Percentiles rank a stretch among this genome's conserved stretches.
Evolutionary conservation across 1,140 invertebrate species (phyloP).

Genomic region (Polypedilum pembai): DNA sequence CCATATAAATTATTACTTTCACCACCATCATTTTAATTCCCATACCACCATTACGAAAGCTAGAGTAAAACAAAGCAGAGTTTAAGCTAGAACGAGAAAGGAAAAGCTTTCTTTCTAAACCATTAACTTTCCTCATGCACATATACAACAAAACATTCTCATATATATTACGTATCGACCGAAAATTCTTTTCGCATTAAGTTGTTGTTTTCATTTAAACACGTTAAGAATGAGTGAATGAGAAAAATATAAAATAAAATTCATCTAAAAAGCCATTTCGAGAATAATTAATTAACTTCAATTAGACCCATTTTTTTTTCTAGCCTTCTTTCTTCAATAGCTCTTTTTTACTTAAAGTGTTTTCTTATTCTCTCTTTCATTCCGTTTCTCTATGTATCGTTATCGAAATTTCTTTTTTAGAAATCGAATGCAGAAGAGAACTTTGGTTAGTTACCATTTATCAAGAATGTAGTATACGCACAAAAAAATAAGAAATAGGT

Average conservation of each 20-base stretch:
- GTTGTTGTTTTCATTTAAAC: no score
- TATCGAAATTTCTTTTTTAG: background rate
- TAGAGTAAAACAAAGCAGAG: no score
- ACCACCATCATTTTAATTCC: no score
- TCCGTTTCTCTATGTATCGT: background rate
- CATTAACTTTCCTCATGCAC: no score
- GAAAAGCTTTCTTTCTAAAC: no score
- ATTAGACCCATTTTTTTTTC: conserved; percentile 5
- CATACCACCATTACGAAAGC: no score
- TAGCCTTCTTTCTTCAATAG: background rate
- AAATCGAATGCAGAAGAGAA: background rate
- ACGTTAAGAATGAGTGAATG: background rate
- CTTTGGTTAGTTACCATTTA: background rate
- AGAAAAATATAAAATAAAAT: background rate
- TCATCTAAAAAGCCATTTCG: conserved; percentile 11
- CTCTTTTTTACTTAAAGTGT: conserved; percentile 4
- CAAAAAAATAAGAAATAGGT: background rate
- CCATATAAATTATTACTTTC: no score
- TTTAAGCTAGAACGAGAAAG: no score
- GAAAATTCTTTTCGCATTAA: no score
- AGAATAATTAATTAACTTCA: conserved; percentile 20
- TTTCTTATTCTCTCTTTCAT: background rate
- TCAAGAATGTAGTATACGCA: background rate
- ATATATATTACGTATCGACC: no score
- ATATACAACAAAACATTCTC: no score